phyloP scores from a whole-genome alignment of 2,797 vertebrate genomes.

The Orientallactaga sibirica region DNA sequence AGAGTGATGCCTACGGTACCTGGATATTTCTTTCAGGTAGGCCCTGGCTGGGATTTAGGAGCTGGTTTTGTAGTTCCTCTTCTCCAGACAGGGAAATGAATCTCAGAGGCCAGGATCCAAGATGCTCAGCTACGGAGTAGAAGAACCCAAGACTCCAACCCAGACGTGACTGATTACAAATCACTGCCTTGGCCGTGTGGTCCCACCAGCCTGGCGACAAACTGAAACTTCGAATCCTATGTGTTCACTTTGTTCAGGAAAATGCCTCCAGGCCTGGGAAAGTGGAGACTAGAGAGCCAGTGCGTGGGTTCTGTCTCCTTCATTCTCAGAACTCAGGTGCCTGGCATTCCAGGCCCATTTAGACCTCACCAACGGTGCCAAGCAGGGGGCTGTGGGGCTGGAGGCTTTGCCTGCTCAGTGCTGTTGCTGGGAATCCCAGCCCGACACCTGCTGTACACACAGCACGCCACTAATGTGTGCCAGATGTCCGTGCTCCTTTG shows the following conservation, averaged over 20 bases:
- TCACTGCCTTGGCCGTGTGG: rapidly evolving
- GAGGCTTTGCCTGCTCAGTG: too few relatives aligned
- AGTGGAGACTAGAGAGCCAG: too few relatives aligned
- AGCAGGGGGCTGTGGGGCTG: background rate
- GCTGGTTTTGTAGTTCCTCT: background rate
- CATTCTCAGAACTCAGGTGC: background rate
- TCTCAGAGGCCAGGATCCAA: background rate
- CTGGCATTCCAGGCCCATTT: background rate
- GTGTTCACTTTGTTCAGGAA: background rate
- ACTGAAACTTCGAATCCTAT: background rate
- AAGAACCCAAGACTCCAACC: background rate
- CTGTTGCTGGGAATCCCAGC: rapidly evolving
- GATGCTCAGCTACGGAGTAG: rapidly evolving
- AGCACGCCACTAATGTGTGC: background rate
- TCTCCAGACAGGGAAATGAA: background rate
- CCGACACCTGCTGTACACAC: background rate
- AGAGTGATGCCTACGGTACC: background rate
- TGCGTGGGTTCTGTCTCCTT: rapidly evolving
- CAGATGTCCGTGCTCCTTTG: background rate
- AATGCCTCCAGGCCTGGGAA: background rate
- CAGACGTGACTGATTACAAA: background rate
- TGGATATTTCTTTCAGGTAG: background rate
- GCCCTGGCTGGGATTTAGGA: rapidly evolving
- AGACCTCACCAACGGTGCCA: background rate
- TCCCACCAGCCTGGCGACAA: background rate